A percentile compares a stretch with the other conserved stretches of the same genome.
Conservation (phyloP, 2,888 invertebrate species). For the Tenthredo notha region DNA sequence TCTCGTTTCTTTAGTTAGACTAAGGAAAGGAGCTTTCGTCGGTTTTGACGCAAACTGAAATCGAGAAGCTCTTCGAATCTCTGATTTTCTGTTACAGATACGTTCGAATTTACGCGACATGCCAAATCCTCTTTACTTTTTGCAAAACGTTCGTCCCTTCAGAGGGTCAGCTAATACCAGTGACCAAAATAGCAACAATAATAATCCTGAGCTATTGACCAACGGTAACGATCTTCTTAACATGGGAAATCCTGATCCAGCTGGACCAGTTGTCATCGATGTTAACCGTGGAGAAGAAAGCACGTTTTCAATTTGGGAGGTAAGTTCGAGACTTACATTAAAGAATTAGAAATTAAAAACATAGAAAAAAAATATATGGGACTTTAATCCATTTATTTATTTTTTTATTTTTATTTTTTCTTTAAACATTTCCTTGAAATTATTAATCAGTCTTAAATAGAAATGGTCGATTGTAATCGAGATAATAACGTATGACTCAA, state of each 20-base stretch:
- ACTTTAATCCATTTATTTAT: not conserved
- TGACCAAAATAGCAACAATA: constrained; percentile 20
- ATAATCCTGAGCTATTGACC: not conserved
- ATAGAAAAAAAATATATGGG: not conserved
- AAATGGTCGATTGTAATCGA: not conserved
- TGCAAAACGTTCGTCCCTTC: constrained; percentile 56
- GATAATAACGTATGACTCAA: not conserved
- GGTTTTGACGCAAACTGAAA: not conserved
- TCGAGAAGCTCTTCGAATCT: not conserved
- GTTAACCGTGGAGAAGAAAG: constrained; percentile 36
- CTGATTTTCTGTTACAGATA: constrained; percentile 46
- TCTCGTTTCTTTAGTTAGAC: not conserved
- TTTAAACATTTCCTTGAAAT: not conserved
- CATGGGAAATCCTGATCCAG: not conserved
- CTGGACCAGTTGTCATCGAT: constrained; percentile 43
- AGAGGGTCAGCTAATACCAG: constrained; percentile 32
- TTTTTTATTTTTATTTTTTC: not conserved
- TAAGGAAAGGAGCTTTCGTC: not conserved
- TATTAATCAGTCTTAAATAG: not conserved
- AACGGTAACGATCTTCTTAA: constrained; percentile 1
- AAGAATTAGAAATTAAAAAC: too few species aligned
- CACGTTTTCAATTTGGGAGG: constrained; percentile 47
- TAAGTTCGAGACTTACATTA: not conserved
- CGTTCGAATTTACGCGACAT: constrained; percentile 28
- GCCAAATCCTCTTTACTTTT: constrained; percentile 59